Evolutionary conservation across 2,797 vertebrate genomes (phyloP), one percentile per base, ranked within the genome.

Genomic region (Pseudochromis fuscus): DNA sequence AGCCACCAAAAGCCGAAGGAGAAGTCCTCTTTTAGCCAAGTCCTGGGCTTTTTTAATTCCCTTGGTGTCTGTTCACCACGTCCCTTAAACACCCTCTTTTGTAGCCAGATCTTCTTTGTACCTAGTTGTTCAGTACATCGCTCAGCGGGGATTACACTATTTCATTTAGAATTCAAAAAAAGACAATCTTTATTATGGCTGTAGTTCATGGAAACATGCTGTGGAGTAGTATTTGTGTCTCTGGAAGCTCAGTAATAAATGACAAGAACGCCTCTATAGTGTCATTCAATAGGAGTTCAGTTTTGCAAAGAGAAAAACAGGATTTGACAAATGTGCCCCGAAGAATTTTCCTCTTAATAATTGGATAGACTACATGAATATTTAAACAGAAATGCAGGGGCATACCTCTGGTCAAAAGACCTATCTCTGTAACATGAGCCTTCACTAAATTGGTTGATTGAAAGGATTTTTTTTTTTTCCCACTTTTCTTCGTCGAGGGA

Each of bases 321-420:
- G 8, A 58, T 81, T 86, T 74, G 40, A 79, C 31, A 77, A 83
- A 86, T 65, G 35, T 64, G 56, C 75, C 65, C 67, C 62, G 44
- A 19, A 73, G 67, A 79, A 33, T 49, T 55, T 69, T 28, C 13
- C 7, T 3, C 16, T 48, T 44, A 64, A 73, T 88, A 83, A 83
- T 79, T 74, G 73, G 67, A 75, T 64, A 69, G 42, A 74, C 63
- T 56, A 62, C 68, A 76, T 82, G 71, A 73, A 85, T 83, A 79
- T 86, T 86, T 80, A 77, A 74, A 87, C 72, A 51, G 5, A 67
- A 78, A 79, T 62, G 19, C 24, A 27, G 52, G 53, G 67, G 62
- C 71, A 77, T 28, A 71, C 81, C 77, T 82, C 73, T 73, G 82
- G 75, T 83, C 85, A 87, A 67, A 82, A 75, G 76, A 78, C 42